Evolutionary conservation across 2,113 vertebrate genomes (phyloP).

Genomic region (Amphiprion ocellaris): DNA sequence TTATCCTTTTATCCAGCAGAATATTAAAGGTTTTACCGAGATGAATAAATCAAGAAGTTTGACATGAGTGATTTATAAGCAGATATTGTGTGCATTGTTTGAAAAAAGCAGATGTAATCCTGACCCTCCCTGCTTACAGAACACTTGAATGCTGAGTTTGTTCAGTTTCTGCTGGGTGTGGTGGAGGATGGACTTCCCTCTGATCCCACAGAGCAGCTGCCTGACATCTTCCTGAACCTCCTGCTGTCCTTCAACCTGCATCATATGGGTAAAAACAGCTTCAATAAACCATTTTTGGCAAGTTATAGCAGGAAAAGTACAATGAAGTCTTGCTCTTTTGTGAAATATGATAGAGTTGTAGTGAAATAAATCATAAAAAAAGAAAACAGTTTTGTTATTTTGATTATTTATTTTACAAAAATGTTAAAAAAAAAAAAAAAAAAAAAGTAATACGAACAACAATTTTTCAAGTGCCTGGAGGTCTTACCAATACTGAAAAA

Average conservation of each 20-base stretch:
- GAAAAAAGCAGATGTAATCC: neutral
- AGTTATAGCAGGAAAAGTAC: neutral
- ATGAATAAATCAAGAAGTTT: neutral
- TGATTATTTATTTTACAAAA: no score
- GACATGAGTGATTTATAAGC: neutral
- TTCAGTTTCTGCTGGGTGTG: slow-evolving; percentile 92
- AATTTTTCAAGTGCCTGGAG: no score
- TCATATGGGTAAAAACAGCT: slow-evolving; percentile 86
- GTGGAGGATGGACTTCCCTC: slow-evolving; percentile 94
- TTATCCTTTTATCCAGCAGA: neutral
- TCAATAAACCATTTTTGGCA: neutral
- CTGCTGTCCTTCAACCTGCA: slow-evolving; percentile 96
- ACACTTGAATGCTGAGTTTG: slow-evolving; percentile 93
- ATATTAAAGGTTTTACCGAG: neutral
- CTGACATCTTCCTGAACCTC: slow-evolving; percentile 94
- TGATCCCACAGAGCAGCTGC: slow-evolving; percentile 94
- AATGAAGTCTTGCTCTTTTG: neutral
- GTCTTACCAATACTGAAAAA: no score
- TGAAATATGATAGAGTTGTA: no score
- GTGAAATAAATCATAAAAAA: no score
- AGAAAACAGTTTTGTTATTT: no score
- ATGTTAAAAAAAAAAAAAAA: no score
- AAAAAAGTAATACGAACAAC: no score
- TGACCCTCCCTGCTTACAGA: slow-evolving; percentile 81
- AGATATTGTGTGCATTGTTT: neutral